Evolutionary conservation across 1,140 invertebrate genomes (phyloP), one percentile per base, ranked within the genome.

Genomic region (Pachypeltis micranthus): DNA sequence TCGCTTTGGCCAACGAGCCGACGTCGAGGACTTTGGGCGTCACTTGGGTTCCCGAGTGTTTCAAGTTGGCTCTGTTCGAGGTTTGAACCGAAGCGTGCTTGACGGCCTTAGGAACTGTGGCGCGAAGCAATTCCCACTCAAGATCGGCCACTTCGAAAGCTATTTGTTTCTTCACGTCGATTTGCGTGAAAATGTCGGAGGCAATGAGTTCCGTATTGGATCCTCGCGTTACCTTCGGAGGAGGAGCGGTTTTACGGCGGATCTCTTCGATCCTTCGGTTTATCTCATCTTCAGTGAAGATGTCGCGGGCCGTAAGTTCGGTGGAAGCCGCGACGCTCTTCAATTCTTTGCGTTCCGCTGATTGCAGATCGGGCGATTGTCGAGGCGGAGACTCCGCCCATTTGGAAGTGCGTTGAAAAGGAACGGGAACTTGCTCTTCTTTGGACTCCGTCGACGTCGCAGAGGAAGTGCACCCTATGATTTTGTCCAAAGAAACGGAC

Each of bases 1-100:
- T 72, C 1, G 75, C 75, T 31, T 76, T 76, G 1, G 71, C 77
- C 44, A 66, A 75, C 0, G 76, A 68, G 1, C 77, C 75, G 10
- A 74, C 72, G 64, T 76, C 74, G 16, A 10, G 16, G 2, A 23
- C 44, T 7, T 62, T 47, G 26, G 10, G 26, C 12, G 21, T 26
- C 19, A 23, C 26, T 59, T 58, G 62, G 59, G 25, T 21, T 23
- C 56, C 62, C 19, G 19, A 59, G 16, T 31, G 19, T 7, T 29
- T n/a, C 27, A 4, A 4, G 4, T 24, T n/a, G 7, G 29, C 2
- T 23, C 16, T 39, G 21, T 59, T 21, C 2, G 4, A 16, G 2
- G 26, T 29, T 19, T 29, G 25, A 31, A 29, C 25, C 7, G 31
- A 25, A 19, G 27, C 2, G 27, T 34, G 29, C 25, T 59, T 24